Base-by-base conservation (phyloP, 1,140 invertebrate species). In the Drosophila teissieri region DNA sequence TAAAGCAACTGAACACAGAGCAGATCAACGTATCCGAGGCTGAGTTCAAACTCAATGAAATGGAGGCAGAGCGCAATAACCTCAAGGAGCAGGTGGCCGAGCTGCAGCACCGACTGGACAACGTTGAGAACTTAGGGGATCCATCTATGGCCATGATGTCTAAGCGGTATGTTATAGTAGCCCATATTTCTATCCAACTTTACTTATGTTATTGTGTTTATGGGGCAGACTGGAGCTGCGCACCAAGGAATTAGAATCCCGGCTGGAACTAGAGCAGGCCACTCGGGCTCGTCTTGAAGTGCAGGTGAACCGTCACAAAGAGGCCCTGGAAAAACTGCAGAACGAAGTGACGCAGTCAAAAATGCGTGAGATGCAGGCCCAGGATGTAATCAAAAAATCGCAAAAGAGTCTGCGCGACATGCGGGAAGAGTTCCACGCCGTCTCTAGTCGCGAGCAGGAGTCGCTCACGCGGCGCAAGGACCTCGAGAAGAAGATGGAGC, bases 231-330 rank as follows among this genome's bases (percentile, higher is more conserved):
- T 97, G 55, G 96, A 98, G 91, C 94, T 96, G 75, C 96, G 96
- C 83, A 95, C 95, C 1, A 95, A 97, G 93, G 98, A 99, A 86
- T 93, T 98, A 44, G 97, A 98, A 91, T 97, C 96, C 1, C 96
- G 96, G 73, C 92, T 98, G 24, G 97, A 98, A 75, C 93, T 98
- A 55, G 98, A 99, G 89, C 95, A 96, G 83, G 97, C 97, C 1
- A 97, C 96, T 1, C 95, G 96, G 76, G 94, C 95, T 7, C 94
- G 97, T 31, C 92, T 98, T 3, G 97, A 98, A 93, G 96, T 96
- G 42, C 97, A 98, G 93, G 95, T 97, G 62, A 93, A 94, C 17
- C 93, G 97, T 63, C 92, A 97, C 51, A 97, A 97, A 80, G 98
- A 99, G 82, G 95, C 95, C 5, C 94, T 97, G 37, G 97, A 98